A percentile compares a stretch with the other conserved stretches of the same genome.
These are phyloP conservation scores for Athalia rosae DNA, from an alignment of 2,888 invertebrate genomes.

Conservation along the genomic window DNA sequence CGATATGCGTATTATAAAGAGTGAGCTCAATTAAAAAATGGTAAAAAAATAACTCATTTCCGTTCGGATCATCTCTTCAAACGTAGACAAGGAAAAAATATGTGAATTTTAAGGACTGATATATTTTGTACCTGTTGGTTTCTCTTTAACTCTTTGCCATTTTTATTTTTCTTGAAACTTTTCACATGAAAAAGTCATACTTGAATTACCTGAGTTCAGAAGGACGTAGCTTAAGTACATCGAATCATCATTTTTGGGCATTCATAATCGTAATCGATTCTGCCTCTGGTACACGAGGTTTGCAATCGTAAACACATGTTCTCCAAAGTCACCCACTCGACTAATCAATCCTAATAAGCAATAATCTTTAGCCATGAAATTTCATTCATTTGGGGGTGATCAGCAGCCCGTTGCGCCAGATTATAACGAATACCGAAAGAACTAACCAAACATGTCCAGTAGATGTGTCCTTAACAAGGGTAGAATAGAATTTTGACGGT, in stretches of 20 bases:
- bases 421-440: background rate
- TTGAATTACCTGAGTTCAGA: conserved; percentile 44
- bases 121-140: background rate
- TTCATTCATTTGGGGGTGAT: background rate
- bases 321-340: too few species aligned
- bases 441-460: conserved; percentile 23
- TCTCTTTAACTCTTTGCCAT: background rate
- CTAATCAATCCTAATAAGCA: too few species aligned
- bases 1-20: background rate
- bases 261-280: conserved; percentile 26
- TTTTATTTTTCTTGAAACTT: background rate
- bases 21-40: background rate
- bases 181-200: conserved; percentile 20
- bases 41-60: background rate
- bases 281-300: background rate
- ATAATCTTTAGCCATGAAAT: background rate
- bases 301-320: too few species aligned
- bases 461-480: too few species aligned
- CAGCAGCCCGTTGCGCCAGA: background rate
- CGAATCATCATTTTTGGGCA: conserved; percentile 26
- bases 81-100: background rate
- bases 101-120: background rate
- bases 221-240: conserved; percentile 18
- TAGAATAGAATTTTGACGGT: too few species aligned
- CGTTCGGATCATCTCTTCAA: background rate